Evolutionary conservation across 2,113 vertebrate genomes (phyloP), one percentile per base, ranked within the genome.

Genomic region (Neofelis nebulosa): DNA sequence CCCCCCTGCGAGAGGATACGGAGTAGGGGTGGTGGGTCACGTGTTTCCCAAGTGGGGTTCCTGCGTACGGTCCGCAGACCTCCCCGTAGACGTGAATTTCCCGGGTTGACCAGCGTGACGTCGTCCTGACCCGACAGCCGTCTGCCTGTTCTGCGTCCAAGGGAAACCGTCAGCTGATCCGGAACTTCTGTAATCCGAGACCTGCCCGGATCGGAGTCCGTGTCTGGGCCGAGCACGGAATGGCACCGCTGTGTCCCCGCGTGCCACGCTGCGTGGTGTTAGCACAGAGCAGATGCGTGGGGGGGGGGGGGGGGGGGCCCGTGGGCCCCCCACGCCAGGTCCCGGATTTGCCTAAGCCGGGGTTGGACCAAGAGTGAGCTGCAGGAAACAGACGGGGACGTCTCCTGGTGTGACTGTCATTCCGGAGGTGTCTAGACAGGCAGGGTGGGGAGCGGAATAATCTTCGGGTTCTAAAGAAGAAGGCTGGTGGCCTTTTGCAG

Each of bases 171-270:
- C 15, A 0, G 55, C 19, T 0, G 10, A 38, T 66, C 61, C n/a
- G 0, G 7, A 66, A 0, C 82, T 85, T 57, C 87, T 98, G 95
- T 90, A 97, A 96, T 97, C 97, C 19, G 88, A 94, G 61, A 61
- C 45, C 50, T 52, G 45, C n/a, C 5, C 0, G 1, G 85, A 1
- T 73, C 73, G 1, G 45, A 23, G 80, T 80, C 29, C 1, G 66
- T 0, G 2, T 36, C 52, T 66, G 18, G 74, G 95, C 68, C 48
- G 36, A 52, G 14, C 33, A 0, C 10, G 14, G 14, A 5, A n/a
- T 0, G 5, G 2, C 31, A 27, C 23, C 0, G 23, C 74, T 27
- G 29, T 0, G 81, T 0, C 55, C 50, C 0, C 0, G 18, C 38
- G 81, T 79, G 41, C 52, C 52, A 19, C 2, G 4, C 13, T 25